phyloP scores from a whole-genome alignment of 2,797 vertebrate species.

The Oryzias sinensis region DNA sequence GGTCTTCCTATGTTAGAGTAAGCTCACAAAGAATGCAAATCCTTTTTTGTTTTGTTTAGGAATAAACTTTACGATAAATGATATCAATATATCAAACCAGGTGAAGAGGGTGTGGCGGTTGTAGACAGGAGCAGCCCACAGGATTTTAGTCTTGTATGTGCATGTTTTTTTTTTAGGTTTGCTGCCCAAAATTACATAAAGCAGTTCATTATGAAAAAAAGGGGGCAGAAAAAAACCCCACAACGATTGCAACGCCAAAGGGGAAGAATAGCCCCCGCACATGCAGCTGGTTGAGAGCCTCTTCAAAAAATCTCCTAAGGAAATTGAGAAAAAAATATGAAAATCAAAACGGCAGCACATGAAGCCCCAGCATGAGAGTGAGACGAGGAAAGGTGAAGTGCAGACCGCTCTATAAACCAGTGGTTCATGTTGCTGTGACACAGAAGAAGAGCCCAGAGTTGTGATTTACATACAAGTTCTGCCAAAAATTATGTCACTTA shows the following conservation, averaged over 20 bases:
- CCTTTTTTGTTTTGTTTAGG: conserved; percentile 36
- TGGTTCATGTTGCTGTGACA: conserved; percentile 40
- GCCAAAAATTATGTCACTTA: conserved; percentile 36
- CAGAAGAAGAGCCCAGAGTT: conserved; percentile 43
- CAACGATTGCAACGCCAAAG: conserved; percentile 26
- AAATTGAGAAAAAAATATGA: too few species aligned
- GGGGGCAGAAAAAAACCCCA: conserved; percentile 32
- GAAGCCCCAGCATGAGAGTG: conserved; percentile 32
- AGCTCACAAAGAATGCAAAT: conserved; percentile 50
- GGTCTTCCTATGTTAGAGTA: conserved; percentile 55
- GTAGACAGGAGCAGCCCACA: conserved; percentile 13
- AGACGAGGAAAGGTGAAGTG: conserved; percentile 20
- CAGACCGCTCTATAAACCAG: conserved; percentile 26
- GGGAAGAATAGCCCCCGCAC: conserved; percentile 12
- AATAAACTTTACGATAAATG: conserved; percentile 9
- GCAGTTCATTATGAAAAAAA: conserved; percentile 21
- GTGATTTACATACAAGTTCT: conserved; percentile 49
- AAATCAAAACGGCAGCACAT: conserved; percentile 33
- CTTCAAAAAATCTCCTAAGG: too few species aligned
- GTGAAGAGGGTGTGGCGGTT: neutral
- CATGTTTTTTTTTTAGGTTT: conserved; percentile 6
- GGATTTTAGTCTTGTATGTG: conserved; percentile 1
- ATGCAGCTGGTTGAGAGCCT: conserved; percentile 17
- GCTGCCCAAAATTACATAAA: conserved; percentile 33
- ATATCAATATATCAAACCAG: too few species aligned